Evolutionary conservation across 2,888 invertebrate genomes (phyloP).

Genomic region (Rapana venosa): DNA sequence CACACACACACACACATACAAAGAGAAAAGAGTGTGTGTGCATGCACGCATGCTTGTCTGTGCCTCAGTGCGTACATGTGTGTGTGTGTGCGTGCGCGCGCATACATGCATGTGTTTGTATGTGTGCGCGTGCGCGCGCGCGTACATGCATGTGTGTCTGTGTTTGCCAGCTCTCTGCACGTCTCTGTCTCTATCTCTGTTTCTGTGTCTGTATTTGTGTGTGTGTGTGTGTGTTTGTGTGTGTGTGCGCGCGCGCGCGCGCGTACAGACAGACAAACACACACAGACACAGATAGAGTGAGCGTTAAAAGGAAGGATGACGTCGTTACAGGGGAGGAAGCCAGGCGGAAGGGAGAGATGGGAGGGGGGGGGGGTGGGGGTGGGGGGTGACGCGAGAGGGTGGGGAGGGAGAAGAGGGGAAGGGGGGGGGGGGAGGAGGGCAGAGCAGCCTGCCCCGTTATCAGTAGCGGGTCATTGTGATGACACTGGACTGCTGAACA

Average conservation of each 20-base stretch:
- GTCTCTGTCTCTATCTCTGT: background rate
- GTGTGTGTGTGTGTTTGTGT: background rate
- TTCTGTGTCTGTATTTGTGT: background rate
- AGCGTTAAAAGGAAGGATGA: background rate
- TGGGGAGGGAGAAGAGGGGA: background rate
- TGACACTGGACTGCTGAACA: too few species aligned
- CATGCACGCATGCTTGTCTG: background rate
- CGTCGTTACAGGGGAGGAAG: background rate
- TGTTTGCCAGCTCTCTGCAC: background rate
- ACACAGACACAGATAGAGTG: too few species aligned
- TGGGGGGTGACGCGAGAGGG: background rate
- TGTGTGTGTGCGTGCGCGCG: background rate
- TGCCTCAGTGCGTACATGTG: background rate
- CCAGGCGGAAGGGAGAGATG: background rate
- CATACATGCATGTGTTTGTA: background rate
- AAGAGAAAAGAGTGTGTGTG: background rate
- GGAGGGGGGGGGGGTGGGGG: background rate
- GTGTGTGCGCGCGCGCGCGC: background rate
- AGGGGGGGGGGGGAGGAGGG: background rate
- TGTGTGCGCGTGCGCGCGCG: background rate
- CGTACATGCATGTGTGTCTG: background rate
- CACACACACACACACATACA: slow-evolving; percentile 1
- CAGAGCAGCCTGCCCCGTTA: too few species aligned
- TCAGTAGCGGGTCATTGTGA: too few species aligned
- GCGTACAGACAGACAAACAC: too few species aligned